Evolutionary conservation across 92 coral and sea anemone species (phyloP).

Genomic region (Umimayanthus kanabou): DNA sequence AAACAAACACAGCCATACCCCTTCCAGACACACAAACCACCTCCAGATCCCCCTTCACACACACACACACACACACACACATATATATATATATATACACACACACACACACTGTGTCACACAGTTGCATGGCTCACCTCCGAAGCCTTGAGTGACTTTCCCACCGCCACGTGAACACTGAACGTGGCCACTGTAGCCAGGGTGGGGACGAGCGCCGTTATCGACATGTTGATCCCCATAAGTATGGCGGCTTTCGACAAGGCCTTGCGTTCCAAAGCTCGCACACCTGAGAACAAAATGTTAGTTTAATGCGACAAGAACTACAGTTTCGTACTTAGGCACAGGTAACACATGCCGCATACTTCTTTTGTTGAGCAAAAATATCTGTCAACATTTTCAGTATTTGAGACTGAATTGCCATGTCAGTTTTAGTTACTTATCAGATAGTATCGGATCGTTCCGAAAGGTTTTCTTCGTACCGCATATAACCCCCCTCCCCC

Average conservation of each 20-base stretch:
- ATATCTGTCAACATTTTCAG: too few relatives aligned
- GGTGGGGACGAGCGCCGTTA: conserved; percentile 80
- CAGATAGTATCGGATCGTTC: too few relatives aligned
- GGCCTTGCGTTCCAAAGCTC: conserved; percentile 72
- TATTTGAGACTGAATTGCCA: too few relatives aligned
- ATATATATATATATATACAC: neutral
- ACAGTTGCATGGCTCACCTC: conserved; percentile 1
- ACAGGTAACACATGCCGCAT: neutral
- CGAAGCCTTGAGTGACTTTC: conserved; percentile 46
- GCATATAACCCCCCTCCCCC: too few relatives aligned
- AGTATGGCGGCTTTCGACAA: conserved; percentile 71
- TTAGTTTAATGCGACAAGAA: neutral
- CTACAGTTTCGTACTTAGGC: neutral
- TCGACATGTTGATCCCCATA: conserved; percentile 79
- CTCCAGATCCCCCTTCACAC: too few relatives aligned
- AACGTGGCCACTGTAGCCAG: conserved; percentile 83
- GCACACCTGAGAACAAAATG: conserved; percentile 56
- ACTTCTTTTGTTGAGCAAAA: too few relatives aligned
- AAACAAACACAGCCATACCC: neutral
- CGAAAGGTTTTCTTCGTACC: too few relatives aligned
- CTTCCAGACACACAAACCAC: neutral
- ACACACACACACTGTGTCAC: neutral
- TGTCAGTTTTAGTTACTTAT: too few relatives aligned
- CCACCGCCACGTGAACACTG: conserved; percentile 79
- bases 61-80: neutral